These are phyloP conservation scores for Porites australiensis DNA, from an alignment of 64 coral and sea anemone species.

Conservation along the genomic window DNA sequence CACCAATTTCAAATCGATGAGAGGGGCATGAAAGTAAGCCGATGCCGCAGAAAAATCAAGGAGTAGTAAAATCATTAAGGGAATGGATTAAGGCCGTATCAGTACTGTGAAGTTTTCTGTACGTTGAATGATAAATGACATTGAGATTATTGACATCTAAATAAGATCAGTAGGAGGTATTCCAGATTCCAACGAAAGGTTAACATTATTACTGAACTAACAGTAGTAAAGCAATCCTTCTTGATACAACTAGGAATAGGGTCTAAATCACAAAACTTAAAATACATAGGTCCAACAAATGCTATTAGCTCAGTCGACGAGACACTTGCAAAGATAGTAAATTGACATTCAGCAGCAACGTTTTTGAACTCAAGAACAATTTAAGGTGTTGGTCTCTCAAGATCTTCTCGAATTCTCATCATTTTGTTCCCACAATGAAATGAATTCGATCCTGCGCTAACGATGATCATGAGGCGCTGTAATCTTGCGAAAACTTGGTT, in stretches of 20 bases:
- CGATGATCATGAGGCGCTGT: not conserved
- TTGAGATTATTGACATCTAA: too few species aligned
- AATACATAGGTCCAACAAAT: slow-evolving; percentile 6
- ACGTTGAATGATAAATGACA: too few species aligned
- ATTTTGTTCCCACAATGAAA: not conserved
- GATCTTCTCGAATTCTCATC: not conserved
- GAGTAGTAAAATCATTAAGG: too few species aligned
- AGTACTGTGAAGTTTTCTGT: too few species aligned
- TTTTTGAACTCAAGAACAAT: not conserved
- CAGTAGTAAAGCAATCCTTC: slow-evolving; percentile 3
- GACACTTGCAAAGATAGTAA: not conserved
- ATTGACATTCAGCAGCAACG: not conserved
- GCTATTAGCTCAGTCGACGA: not conserved
- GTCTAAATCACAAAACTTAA: not conserved
- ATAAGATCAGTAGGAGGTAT: slow-evolving; percentile 15
- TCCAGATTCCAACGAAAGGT: not conserved
- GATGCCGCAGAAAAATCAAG: too few species aligned
- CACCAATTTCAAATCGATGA: too few species aligned
- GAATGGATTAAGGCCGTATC: too few species aligned
- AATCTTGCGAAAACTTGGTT: slow-evolving; percentile 11
- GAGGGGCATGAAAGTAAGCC: too few species aligned
- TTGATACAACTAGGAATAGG: slow-evolving; percentile 11
- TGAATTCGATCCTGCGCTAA: not conserved
- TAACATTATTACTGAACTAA: slow-evolving; percentile 22
- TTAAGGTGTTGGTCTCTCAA: not conserved